These are phyloP conservation scores for Orestias chungarensis DNA, from an alignment of 2,797 vertebrate species.

Conservation along the genomic window DNA sequence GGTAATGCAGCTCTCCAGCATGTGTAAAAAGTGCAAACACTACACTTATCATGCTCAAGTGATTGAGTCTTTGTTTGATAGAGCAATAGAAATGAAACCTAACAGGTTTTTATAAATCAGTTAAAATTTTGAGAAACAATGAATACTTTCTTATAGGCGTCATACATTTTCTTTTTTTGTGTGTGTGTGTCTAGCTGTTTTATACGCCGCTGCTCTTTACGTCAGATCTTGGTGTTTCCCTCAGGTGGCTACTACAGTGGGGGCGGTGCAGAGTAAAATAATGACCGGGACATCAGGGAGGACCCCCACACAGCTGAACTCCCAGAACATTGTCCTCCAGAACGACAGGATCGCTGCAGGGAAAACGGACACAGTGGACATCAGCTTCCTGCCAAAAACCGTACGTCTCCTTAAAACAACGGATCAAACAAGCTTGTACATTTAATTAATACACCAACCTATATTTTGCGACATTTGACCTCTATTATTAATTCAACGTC, in stretches of 20 bases:
- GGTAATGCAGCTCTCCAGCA: not conserved
- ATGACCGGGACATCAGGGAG: slow-evolving; percentile 44
- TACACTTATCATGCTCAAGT: not conserved
- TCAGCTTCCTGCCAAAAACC: slow-evolving; percentile 85
- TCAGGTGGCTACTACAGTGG: slow-evolving; percentile 42
- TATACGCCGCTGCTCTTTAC: not conserved
- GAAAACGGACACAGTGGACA: slow-evolving; percentile 78
- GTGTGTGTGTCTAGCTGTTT: not conserved
- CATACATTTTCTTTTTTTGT: no score
- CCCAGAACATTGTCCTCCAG: slow-evolving; percentile 73
- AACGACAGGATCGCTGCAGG: slow-evolving; percentile 81
- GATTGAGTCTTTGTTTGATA: not conserved
- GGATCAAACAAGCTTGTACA: not conserved
- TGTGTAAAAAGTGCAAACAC: not conserved
- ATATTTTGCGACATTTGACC: not conserved
- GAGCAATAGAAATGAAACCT: not conserved
- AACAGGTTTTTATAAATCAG: no score
- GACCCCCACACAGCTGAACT: slow-evolving; percentile 51
- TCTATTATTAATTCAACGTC: not conserved
- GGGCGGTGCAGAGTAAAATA: slow-evolving; percentile 1
- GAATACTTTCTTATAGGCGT: no score
- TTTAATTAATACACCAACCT: not conserved
- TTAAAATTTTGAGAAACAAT: not conserved
- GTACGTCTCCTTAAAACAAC: slow-evolving; percentile 63
- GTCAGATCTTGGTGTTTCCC: not conserved